phyloP scores from a whole-genome alignment of 2,113 vertebrate genomes.

The Pachypanchax playfairii region DNA sequence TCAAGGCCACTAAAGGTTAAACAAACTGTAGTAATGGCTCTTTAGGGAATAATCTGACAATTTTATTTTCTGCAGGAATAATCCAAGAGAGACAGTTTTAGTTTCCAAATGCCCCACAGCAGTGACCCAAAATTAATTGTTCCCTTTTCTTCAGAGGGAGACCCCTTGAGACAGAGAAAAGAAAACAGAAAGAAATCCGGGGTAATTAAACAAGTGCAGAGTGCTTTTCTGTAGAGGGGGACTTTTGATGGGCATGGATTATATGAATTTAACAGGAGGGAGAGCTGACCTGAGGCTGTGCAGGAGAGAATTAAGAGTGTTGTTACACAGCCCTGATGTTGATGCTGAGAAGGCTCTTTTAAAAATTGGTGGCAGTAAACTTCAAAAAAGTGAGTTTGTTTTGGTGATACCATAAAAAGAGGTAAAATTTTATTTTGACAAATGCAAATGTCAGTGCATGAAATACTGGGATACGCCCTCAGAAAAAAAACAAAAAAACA shows the following conservation, averaged over 20 bases:
- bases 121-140: conserved; percentile 79
- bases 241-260: conserved; percentile 53
- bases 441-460: not conserved
- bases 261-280: conserved; percentile 47
- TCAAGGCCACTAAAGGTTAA: conserved; percentile 59
- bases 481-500: too few relatives aligned
- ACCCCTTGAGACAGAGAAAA: conserved; percentile 67
- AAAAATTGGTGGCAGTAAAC: conserved; percentile 48
- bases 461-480: too few relatives aligned
- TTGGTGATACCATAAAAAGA: not conserved
- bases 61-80: conserved; percentile 73
- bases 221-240: conserved; percentile 55
- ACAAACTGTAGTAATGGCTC: conserved; percentile 55
- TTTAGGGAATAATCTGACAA: conserved; percentile 64
- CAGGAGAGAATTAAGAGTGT: conserved; percentile 48
- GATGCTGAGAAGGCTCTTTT: conserved; percentile 25
- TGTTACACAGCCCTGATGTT: conserved; percentile 50
- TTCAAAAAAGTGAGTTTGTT: conserved; percentile 9
- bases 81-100: conserved; percentile 74
- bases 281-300: conserved; percentile 58
- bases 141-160: conserved; percentile 70
- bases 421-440: too few relatives aligned
- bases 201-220: conserved; percentile 73
- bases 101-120: conserved; percentile 76
- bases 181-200: conserved; percentile 39